Evolutionary conservation across 2,888 invertebrate genomes (phyloP).

Genomic region (Drosophila acutilabella): DNA sequence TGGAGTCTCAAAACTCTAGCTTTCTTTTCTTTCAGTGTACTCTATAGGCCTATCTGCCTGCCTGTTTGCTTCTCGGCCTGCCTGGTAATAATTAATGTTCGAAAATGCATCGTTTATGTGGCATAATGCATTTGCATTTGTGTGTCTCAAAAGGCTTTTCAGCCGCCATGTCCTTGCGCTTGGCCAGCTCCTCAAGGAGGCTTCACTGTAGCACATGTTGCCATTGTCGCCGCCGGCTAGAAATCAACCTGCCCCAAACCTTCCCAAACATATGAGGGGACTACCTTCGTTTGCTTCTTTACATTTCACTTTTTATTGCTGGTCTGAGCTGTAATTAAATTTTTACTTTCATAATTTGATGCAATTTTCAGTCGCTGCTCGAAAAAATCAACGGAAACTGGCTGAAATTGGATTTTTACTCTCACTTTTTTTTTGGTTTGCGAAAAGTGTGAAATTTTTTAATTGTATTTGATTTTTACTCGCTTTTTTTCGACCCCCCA

Average conservation of each 20-base stretch:
- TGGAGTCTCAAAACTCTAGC: too few relatives aligned
- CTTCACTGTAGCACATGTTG: conserved; percentile 80
- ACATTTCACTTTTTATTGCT: conserved; percentile 26
- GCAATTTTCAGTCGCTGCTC: conserved; percentile 59
- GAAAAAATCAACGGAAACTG: conserved; percentile 55
- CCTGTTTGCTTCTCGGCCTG: conserved; percentile 16
- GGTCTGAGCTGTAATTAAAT: conserved; percentile 71
- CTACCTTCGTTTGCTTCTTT: conserved; percentile 15
- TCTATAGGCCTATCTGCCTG: conserved; percentile 15
- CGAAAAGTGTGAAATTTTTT: conserved; percentile 58
- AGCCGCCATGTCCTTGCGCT: conserved; percentile 62
- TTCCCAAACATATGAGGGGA: not conserved
- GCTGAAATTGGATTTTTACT: conserved; percentile 32
- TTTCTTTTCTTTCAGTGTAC: too few relatives aligned
- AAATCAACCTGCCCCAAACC: conserved; percentile 6
- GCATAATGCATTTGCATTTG: conserved; percentile 79
- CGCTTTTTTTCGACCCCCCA: conserved; percentile 13
- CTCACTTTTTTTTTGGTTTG: conserved; percentile 15
- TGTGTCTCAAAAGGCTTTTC: conserved; percentile 74
- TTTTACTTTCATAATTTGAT: conserved; percentile 76
- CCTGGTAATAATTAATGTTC: conserved; percentile 81
- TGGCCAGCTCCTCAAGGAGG: conserved; percentile 71
- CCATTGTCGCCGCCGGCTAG: conserved; percentile 54
- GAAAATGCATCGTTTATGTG: conserved; percentile 82
- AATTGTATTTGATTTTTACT: conserved; percentile 63